Base-by-base conservation (phyloP, 2,888 invertebrate genomes). In the Parnassius smintheus region DNA sequence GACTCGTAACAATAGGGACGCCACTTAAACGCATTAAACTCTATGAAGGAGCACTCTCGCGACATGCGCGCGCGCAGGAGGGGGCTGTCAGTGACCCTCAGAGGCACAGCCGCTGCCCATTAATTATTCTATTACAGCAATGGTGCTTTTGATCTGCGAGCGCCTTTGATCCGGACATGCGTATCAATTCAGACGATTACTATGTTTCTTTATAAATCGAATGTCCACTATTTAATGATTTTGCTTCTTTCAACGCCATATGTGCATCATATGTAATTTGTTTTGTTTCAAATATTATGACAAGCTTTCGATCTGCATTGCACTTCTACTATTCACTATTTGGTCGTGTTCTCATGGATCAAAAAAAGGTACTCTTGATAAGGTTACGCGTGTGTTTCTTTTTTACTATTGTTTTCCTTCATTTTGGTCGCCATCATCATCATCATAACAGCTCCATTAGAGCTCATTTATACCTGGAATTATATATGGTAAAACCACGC, bases 61-160 rank as follows among this genome's bases (percentile, higher is more conserved):
- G 65, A 66, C 60, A 60, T 58, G 60, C 65, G 63, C 62, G 63
- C 62, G 66, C 64, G 65, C 65, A 61, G 51, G 65, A 66, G 72
- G 70, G 77, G 71, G 72, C 82, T 85, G 86, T 83, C 86, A 85
- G 78, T 86, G 86, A 86, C 86, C 85, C 80, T 81, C 75, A 59
- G 68, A 66, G 68, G 66, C 73, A 73, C 76, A 76, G 76, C 75
- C 78, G 71, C 77, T 73, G 82, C 75, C 87, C 85, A 87, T 88
- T 88, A 86, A 89, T 88, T 88, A 88, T 87, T 87, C 85, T 84
- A 88, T 88, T 86, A 86, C 82, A 75, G 77, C 49, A 49, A n/a
- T 82, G 81, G 81, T 78, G 81, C 78, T 83, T 77, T 77, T 79
- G 80, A 83, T 82, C 77, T 72, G 63, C 78, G 78, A 78, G 81